Evolutionary conservation across 2,888 invertebrate genomes (phyloP).

Genomic region (Cephus nigrinus): DNA sequence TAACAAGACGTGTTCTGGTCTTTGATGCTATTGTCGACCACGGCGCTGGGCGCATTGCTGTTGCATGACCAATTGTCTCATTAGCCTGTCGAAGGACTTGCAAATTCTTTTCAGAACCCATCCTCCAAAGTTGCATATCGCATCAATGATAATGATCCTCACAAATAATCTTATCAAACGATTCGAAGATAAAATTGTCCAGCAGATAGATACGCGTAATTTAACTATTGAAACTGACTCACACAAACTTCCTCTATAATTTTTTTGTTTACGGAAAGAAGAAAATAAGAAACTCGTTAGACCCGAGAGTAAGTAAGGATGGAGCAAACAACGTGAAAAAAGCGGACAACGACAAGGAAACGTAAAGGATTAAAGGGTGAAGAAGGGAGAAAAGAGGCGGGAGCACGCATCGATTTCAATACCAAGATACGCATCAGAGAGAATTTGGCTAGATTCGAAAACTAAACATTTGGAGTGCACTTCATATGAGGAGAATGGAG

Average conservation of each 20-base stretch:
- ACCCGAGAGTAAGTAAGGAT: too few species aligned
- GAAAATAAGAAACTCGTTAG: too few species aligned
- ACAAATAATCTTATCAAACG: too few species aligned
- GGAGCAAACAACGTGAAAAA: too few species aligned
- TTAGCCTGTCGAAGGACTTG: slow-evolving; percentile 13
- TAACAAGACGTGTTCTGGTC: slow-evolving; percentile 25
- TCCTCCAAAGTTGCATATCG: too few species aligned
- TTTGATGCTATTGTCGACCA: slow-evolving; percentile 29
- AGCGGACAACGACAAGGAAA: neutral
- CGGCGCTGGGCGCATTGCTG: neutral
- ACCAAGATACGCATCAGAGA: neutral
- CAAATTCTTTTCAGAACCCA: slow-evolving; percentile 6
- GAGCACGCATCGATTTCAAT: neutral
- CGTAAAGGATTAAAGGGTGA: neutral
- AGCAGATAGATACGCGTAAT: too few species aligned
- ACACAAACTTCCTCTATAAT: too few species aligned
- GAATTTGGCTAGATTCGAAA: neutral
- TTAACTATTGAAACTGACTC: too few species aligned
- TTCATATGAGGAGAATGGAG: neutral
- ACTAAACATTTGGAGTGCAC: neutral
- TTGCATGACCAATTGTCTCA: slow-evolving; percentile 9
- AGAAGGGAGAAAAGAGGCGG: neutral
- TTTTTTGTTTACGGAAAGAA: too few species aligned
- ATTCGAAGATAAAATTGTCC: too few species aligned
- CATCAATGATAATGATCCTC: too few species aligned